A percentile compares a stretch with the other conserved stretches of the same genome.
These are phyloP conservation scores for Nothocercus nigrocapillus DNA, from an alignment of 2,113 vertebrate species.

Conservation along the genomic window DNA sequence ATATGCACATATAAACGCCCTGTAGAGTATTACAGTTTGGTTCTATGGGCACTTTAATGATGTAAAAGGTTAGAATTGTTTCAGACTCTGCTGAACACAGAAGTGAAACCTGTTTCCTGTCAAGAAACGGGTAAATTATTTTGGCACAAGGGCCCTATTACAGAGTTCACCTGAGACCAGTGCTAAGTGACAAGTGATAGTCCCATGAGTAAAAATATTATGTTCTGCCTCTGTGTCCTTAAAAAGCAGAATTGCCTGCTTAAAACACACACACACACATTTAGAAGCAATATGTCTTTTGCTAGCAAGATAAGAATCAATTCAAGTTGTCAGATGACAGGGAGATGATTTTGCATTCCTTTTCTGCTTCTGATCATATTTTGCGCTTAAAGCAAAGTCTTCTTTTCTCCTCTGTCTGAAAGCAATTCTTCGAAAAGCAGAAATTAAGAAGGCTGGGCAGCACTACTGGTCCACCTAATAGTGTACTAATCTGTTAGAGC, in stretches of 20 bases:
- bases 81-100: neutral
- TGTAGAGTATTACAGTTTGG: neutral
- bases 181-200: neutral
- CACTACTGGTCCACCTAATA: neutral
- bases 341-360: neutral
- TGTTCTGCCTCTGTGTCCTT: neutral
- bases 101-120: neutral
- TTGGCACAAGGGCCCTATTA: neutral
- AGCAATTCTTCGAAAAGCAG: neutral
- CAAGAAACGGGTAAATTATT: neutral
- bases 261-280: neutral
- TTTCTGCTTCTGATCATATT: neutral
- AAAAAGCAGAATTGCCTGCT: neutral
- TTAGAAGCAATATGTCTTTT: neutral
- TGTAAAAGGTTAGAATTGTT: neutral
- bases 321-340: neutral
- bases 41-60: neutral
- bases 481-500: neutral
- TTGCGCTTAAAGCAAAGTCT: neutral
- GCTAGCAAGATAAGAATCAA: neutral
- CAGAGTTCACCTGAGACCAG: neutral
- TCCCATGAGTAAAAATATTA: neutral
- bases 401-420: neutral
- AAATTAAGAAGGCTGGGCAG: neutral
- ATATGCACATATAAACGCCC: neutral